Evolutionary conservation across 2,888 invertebrate species (phyloP).

Genomic region (Limenitis camilla): DNA sequence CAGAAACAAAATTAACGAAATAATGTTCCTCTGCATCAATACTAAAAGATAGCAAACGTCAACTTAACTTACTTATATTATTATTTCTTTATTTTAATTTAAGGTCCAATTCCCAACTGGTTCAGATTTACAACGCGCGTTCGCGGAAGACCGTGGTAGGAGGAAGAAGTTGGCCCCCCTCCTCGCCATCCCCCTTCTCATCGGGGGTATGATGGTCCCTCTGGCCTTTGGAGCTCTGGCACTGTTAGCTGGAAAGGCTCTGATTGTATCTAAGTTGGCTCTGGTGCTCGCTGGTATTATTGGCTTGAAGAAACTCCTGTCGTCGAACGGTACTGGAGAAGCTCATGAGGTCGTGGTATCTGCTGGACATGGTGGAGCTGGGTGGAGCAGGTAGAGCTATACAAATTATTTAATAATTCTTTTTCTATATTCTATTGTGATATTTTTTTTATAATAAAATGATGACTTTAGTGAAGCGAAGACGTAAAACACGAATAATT

Average conservation of each 20-base stretch:
- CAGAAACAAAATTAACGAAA: too few relatives aligned
- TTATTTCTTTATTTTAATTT: slow-evolving; percentile 30
- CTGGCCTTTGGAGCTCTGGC: slow-evolving; percentile 88
- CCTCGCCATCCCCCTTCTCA: slow-evolving; percentile 84
- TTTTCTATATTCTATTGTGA: too few relatives aligned
- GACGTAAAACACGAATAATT: too few relatives aligned
- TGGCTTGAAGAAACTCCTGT: slow-evolving; percentile 87
- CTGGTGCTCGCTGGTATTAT: slow-evolving; percentile 88
- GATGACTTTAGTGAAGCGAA: too few relatives aligned
- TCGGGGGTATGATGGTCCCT: slow-evolving; percentile 87
- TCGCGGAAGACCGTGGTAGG: slow-evolving; percentile 80
- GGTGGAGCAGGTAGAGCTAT: slow-evolving; percentile 79
- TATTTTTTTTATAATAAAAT: too few relatives aligned
- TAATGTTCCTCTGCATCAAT: too few relatives aligned
- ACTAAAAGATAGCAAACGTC: neutral
- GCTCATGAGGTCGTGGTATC: slow-evolving; percentile 83
- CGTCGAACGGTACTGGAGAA: slow-evolving; percentile 77
- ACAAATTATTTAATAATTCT: too few relatives aligned
- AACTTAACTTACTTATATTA: neutral
- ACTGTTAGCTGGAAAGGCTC: slow-evolving; percentile 87
- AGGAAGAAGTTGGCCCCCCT: slow-evolving; percentile 84
- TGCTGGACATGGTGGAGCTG: slow-evolving; percentile 78
- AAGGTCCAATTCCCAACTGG: slow-evolving; percentile 84
- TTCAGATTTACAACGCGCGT: slow-evolving; percentile 76
- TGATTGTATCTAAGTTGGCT: slow-evolving; percentile 89